Percentiles rank a stretch among this genome's conserved stretches.
Evolutionary conservation across 2,888 invertebrate species (phyloP).

Genomic region (Scaptomyza tumidula): DNA sequence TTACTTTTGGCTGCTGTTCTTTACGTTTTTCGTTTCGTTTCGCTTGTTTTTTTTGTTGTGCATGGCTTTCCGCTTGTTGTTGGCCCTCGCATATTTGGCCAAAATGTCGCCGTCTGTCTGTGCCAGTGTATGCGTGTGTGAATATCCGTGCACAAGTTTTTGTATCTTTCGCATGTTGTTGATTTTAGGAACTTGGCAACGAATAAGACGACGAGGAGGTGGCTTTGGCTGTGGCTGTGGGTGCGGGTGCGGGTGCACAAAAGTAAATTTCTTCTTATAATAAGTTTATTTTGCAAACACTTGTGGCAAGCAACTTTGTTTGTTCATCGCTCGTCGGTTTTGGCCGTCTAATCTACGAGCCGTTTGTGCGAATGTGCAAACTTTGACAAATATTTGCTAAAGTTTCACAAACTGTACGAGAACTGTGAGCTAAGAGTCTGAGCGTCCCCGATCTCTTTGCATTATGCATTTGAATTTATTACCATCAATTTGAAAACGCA

Average conservation of each 20-base stretch:
- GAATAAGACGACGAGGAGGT: constrained; percentile 36
- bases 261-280: constrained; percentile 80
- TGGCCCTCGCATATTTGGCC: constrained; percentile 59
- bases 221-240: constrained; percentile 2
- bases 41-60: constrained; percentile 49
- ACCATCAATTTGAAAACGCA: constrained; percentile 64
- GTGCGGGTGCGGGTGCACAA: constrained; percentile 31
- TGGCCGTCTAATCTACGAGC: constrained; percentile 74
- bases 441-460: constrained; percentile 65
- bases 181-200: constrained; percentile 78
- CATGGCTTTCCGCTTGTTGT: constrained; percentile 21
- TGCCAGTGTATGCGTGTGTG: constrained; percentile 33
- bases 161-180: constrained; percentile 76
- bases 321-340: constrained; percentile 66
- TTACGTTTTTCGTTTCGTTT: constrained; percentile 53
- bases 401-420: constrained; percentile 58
- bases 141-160: constrained; percentile 71
- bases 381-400: constrained; percentile 81
- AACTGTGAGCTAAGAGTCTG: constrained; percentile 8
- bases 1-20: constrained; percentile 60
- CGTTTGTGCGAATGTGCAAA: constrained; percentile 81
- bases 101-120: constrained; percentile 75
- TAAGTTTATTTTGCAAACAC: constrained; percentile 82
- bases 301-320: constrained; percentile 81
- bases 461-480: constrained; percentile 79